Conservation (phyloP, 2,888 invertebrate genomes). For the Syritta pipiens region DNA sequence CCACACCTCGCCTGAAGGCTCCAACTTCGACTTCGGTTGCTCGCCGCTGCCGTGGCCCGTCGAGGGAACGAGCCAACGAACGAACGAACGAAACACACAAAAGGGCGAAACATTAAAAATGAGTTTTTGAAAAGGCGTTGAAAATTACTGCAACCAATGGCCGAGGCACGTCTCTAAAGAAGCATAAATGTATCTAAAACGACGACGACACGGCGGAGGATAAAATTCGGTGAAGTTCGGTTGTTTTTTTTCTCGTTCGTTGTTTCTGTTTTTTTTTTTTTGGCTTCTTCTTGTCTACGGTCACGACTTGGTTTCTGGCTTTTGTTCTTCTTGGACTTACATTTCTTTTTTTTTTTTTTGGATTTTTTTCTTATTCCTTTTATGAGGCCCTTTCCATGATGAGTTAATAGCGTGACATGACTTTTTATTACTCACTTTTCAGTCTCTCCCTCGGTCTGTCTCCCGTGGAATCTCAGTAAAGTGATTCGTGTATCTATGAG, state of each 20-base stretch:
- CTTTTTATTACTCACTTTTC: conserved; percentile 60
- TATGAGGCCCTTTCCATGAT: conserved; percentile 46
- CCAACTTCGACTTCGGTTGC: too few species aligned
- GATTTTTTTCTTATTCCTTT: neutral
- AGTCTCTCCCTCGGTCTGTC: neutral
- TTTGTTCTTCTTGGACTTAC: conserved; percentile 18
- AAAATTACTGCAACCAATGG: conserved; percentile 53
- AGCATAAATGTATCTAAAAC: conserved; percentile 43
- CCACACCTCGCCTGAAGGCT: conserved; percentile 51
- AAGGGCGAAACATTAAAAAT: conserved; percentile 56
- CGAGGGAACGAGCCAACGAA: too few species aligned
- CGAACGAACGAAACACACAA: neutral
- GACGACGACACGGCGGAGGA: conserved; percentile 43
- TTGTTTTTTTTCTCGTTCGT: neutral
- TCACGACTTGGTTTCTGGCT: conserved; percentile 36
- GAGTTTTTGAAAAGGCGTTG: conserved; percentile 60
- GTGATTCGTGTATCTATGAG: conserved; percentile 28
- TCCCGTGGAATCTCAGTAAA: conserved; percentile 11
- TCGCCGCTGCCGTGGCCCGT: too few species aligned
- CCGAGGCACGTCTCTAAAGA: conserved; percentile 43
- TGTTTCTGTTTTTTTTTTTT: conserved; percentile 1
- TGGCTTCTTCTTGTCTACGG: conserved; percentile 19
- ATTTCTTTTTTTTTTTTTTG: neutral
- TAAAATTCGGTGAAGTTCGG: conserved; percentile 9
- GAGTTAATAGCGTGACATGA: conserved; percentile 69